These are phyloP conservation scores for Rhagologus leucostigma DNA, from an alignment of 2,113 vertebrate genomes.

Conservation along the genomic window DNA sequence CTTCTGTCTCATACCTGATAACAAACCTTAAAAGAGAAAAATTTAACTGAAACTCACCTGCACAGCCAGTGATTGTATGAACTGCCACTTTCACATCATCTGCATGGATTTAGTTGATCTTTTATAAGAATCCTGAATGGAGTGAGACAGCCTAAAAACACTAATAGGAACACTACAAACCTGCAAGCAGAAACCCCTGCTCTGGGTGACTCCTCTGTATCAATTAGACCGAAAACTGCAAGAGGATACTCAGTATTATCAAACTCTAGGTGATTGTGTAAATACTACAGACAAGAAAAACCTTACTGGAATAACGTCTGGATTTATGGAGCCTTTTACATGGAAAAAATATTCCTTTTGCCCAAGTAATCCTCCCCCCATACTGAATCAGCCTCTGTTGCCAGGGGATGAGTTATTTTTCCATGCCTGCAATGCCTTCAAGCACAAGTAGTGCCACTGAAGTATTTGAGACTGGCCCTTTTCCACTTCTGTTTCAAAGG, in stretches of 20 bases:
- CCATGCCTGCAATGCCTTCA: neutral
- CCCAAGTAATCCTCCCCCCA: neutral
- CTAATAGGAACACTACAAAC: neutral
- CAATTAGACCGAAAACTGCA: neutral
- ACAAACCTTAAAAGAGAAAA: neutral
- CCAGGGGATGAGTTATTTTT: neutral
- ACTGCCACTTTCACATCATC: slow-evolving; percentile 47
- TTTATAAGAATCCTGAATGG: neutral
- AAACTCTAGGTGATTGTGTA: neutral
- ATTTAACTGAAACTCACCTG: slow-evolving; percentile 59
- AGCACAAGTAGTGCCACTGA: neutral
- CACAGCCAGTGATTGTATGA: slow-evolving; percentile 66
- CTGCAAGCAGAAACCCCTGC: neutral
- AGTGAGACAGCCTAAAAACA: neutral
- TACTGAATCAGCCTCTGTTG: neutral
- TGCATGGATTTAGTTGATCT: slow-evolving; percentile 42
- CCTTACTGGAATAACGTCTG: neutral
- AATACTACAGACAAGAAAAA: neutral
- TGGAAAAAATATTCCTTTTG: neutral
- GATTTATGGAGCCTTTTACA: neutral
- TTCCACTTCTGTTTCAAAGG: neutral
- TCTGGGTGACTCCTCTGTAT: neutral
- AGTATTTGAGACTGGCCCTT: neutral
- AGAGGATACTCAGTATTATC: neutral
- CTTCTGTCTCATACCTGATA: neutral